Conservation (phyloP, 1,140 invertebrate species). For the Chlorops oryzae region DNA sequence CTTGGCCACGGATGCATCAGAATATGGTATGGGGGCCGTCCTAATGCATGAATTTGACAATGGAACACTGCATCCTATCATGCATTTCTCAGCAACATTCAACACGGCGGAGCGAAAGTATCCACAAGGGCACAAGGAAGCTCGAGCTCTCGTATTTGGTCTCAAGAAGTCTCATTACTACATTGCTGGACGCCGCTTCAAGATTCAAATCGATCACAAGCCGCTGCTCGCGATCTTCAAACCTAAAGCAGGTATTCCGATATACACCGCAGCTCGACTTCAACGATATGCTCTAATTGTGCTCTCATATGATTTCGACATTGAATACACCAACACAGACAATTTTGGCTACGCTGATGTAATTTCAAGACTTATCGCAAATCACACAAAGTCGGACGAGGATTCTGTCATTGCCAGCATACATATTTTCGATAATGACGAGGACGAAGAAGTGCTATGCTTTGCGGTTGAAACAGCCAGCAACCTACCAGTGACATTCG, state of each 20-base stretch:
- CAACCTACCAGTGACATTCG: too few species aligned
- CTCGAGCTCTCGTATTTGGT: constrained; percentile 48
- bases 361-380: too few species aligned
- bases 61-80: too few species aligned
- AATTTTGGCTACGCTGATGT: constrained; percentile 24
- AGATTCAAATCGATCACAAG: constrained; percentile 16
- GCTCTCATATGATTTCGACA: constrained; percentile 19
- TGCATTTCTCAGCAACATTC: too few species aligned
- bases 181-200: constrained; percentile 35
- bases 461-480: too few species aligned
- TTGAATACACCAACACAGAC: constrained; percentile 19
- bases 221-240: constrained; percentile 5
- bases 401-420: neutral
- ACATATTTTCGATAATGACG: too few species aligned
- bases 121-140: too few species aligned
- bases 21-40: too few species aligned
- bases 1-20: too few species aligned
- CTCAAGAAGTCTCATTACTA: constrained; percentile 40
- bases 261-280: neutral
- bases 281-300: constrained; percentile 1
- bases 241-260: constrained; percentile 3
- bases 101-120: too few species aligned
- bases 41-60: too few species aligned
- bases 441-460: too few species aligned
- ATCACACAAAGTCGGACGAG: constrained; percentile 8